Conservation (phyloP, 1,140 invertebrate species). For the Calycopis cecrops region DNA sequence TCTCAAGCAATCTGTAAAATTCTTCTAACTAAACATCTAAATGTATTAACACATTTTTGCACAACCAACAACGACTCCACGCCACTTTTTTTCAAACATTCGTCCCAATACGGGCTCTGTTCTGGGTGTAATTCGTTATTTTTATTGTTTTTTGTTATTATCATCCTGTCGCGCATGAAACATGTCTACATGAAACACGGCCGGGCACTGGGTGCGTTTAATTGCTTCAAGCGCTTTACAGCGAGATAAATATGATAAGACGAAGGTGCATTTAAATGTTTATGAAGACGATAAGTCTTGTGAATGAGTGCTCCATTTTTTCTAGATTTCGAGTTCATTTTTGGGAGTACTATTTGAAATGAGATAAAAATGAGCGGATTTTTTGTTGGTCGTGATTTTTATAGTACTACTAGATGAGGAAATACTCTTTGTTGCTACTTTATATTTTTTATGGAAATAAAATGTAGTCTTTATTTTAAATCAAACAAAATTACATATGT, state of each 20-base stretch:
- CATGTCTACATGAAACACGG: slow-evolving; percentile 51
- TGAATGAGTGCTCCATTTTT: background rate
- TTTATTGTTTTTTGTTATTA: slow-evolving; percentile 75
- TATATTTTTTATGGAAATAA: too few relatives aligned
- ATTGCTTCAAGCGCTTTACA: slow-evolving; percentile 55
- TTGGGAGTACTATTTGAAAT: too few relatives aligned
- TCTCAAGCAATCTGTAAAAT: too few relatives aligned
- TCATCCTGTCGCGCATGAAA: slow-evolving; percentile 66
- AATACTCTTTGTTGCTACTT: too few relatives aligned
- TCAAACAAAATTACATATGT: too few relatives aligned
- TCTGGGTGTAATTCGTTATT: slow-evolving; percentile 69
- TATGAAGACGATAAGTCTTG: slow-evolving; percentile 34
- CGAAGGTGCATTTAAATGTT: slow-evolving; percentile 56
- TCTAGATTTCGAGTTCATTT: too few relatives aligned
- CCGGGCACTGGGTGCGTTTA: slow-evolving; percentile 66
- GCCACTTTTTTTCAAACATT: slow-evolving; percentile 22
- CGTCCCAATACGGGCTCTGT: slow-evolving; percentile 52
- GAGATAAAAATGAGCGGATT: too few relatives aligned
- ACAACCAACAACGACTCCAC: slow-evolving; percentile 29
- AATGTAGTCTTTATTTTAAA: too few relatives aligned
- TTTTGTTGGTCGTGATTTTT: too few relatives aligned
- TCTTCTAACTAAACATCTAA: too few relatives aligned
- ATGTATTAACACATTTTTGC: too few relatives aligned
- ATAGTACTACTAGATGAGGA: too few relatives aligned
- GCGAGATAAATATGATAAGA: slow-evolving; percentile 63